Base-by-base conservation (phyloP, 2,888 invertebrate species). In the Ellobium chinense region DNA sequence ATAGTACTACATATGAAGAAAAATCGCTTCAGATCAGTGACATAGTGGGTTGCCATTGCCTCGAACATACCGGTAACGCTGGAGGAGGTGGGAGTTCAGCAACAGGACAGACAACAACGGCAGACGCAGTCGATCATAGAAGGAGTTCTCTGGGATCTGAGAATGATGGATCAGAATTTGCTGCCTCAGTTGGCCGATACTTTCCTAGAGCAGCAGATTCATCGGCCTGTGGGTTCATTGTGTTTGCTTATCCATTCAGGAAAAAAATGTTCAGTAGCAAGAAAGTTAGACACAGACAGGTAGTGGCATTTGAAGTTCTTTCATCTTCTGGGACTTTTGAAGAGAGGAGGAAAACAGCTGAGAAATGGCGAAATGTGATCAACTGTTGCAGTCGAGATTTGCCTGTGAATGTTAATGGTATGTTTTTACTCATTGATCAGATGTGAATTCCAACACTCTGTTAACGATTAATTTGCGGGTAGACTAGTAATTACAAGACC, bases 181-280 rank as follows among this genome's bases (percentile, higher is more conserved):
- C 58, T 18, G 7, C 58, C 12, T 21, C 58, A 14, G 5, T n/a
- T 5, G 7, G n/a, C n/a, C 36, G 18, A n/a, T 29, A 37, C 24
- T 60, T 70, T 58, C 70, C 29, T 29, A 27, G 7, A 12, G 27
- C 18, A 46, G 34, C 27, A 29, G 69, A 62, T 60, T 37, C 62
- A 65, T 36, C 62, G 9, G 80, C 80, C 14, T 87, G 87, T 63
- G 91, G 89, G 79, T 84, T 92, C 24, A 88, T 90, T 9, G 72
- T 92, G 7, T 91, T 89, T 87, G 85, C 88, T 4, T 92, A 92
- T 80, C 91, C 91, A 4, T 87, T 89, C 72, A 84, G 85, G 72
- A 89, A 88, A 81, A 90, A 88, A 81, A n/a, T 89, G 5, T 87
- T 89, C 37, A 86, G 87, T 76, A 88, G 88, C 54, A 89, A 89